phyloP scores from a whole-genome alignment of 2,888 invertebrate species.

The Heliconius hortense region DNA sequence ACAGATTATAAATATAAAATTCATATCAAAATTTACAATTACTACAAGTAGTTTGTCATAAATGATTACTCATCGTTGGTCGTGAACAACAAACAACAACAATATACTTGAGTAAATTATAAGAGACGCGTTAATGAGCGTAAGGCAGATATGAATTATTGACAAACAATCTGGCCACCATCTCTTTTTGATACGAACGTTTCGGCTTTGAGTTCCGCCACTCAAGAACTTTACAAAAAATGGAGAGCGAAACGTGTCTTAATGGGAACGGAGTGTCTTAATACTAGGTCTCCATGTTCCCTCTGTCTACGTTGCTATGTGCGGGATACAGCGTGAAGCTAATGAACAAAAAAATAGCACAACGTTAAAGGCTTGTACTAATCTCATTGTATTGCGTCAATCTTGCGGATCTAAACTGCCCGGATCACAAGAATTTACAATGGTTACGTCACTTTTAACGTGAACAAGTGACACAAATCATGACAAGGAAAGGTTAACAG shows the following conservation, averaged over 20 bases:
- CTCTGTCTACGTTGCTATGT: too few relatives aligned
- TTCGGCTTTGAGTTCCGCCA: too few relatives aligned
- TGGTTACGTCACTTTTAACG: constrained; percentile 24
- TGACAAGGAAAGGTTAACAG: neutral
- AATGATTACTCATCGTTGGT: constrained; percentile 4
- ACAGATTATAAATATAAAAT: neutral
- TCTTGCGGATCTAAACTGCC: constrained; percentile 20
- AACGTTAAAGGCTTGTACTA: neutral
- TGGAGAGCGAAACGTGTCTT: too few relatives aligned
- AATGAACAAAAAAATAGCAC: too few relatives aligned
- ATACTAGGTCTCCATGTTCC: too few relatives aligned
- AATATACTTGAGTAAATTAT: constrained; percentile 11
- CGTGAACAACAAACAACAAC: constrained; percentile 4
- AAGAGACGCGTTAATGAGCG: constrained; percentile 7
- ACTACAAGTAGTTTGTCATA: neutral
- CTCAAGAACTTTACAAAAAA: too few relatives aligned
- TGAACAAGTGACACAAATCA: constrained; percentile 16
- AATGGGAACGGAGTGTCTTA: too few relatives aligned
- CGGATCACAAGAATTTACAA: constrained; percentile 21
- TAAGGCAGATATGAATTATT: neutral
- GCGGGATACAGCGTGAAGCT: too few relatives aligned
- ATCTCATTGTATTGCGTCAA: constrained; percentile 27
- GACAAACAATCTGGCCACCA: constrained; percentile 4
- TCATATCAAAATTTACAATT: neutral
- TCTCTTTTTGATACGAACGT: neutral